These are phyloP conservation scores for Galerucella nymphaeae DNA, from an alignment of 2,888 invertebrate genomes.

Conservation along the genomic window DNA sequence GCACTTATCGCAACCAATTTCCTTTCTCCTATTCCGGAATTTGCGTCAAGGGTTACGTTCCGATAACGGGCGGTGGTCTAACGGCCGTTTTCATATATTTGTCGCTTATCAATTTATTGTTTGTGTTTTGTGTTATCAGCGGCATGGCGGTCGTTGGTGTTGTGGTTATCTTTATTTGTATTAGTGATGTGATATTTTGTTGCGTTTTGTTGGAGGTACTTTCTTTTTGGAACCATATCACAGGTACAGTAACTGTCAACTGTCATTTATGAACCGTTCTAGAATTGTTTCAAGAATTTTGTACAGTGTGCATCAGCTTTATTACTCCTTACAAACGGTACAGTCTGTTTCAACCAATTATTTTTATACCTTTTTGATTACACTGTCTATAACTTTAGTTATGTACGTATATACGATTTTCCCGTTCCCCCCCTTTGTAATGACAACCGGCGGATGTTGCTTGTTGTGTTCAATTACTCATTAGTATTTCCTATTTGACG, in stretches of 20 bases:
- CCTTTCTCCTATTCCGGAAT: conserved; percentile 38
- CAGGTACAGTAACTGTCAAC: neutral
- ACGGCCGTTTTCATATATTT: conserved; percentile 25
- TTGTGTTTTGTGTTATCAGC: conserved; percentile 30
- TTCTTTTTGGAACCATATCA: neutral
- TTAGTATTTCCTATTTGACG: conserved; percentile 27
- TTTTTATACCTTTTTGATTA: too few relatives aligned
- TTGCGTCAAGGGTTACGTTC: conserved; percentile 34
- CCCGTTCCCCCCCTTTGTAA: neutral
- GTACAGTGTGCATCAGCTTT: too few relatives aligned
- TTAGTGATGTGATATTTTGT: neutral
- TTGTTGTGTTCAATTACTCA: conserved; percentile 31
- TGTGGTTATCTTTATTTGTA: conserved; percentile 29
- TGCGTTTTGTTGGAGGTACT: neutral
- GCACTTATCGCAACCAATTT: conserved; percentile 37
- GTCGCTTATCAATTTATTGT: conserved; percentile 28
- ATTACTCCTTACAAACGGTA: too few relatives aligned
- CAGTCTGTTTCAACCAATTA: too few relatives aligned
- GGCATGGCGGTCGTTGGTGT: conserved; percentile 17
- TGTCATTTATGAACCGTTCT: too few relatives aligned
- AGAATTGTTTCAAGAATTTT: too few relatives aligned
- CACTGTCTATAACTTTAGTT: neutral
- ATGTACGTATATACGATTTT: neutral
- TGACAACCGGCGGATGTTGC: conserved; percentile 26
- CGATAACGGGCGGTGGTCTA: conserved; percentile 28